Conservation (phyloP, 1,140 invertebrate genomes). For the Pissodes strobi region DNA sequence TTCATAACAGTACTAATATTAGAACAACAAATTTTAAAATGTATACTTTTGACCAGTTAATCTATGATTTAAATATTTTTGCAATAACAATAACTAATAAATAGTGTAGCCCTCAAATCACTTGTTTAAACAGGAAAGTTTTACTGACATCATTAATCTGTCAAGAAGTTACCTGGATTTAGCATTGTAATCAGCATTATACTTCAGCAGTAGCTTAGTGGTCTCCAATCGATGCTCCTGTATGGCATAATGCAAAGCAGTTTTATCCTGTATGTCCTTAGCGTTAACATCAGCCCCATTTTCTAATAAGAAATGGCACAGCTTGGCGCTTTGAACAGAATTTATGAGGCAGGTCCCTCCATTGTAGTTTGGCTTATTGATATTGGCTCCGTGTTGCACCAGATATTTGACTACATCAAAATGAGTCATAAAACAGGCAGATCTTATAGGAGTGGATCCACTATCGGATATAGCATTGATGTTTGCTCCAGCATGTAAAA, state of each 20-base stretch:
- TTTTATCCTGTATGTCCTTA: conserved; percentile 87
- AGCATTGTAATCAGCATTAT: conserved; percentile 79
- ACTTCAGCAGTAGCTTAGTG: conserved; percentile 76
- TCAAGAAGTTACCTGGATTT: conserved; percentile 62
- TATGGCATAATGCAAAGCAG: conserved; percentile 92
- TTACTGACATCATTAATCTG: too few species aligned
- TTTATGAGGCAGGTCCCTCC: conserved; percentile 94
- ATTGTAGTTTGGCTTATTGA: conserved; percentile 85
- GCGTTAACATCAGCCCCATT: conserved; percentile 84
- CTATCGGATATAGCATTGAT: conserved; percentile 85
- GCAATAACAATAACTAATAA: too few species aligned
- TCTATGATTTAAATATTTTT: too few species aligned
- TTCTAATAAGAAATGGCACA: conserved; percentile 80
- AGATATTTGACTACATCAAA: conserved; percentile 79
- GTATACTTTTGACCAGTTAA: too few species aligned
- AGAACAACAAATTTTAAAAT: too few species aligned
- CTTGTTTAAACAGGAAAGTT: too few species aligned
- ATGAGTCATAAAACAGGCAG: conserved; percentile 93
- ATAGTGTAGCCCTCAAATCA: too few species aligned
- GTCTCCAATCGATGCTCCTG: conserved; percentile 87
- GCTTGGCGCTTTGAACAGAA: conserved; percentile 81
- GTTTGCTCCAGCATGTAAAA: conserved; percentile 80
- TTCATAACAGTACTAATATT: too few species aligned
- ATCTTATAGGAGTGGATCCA: conserved; percentile 86
- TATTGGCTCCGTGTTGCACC: conserved; percentile 83